These are phyloP conservation scores for Argyresthia goedartella DNA, from an alignment of 2,888 invertebrate species.

Conservation along the genomic window DNA sequence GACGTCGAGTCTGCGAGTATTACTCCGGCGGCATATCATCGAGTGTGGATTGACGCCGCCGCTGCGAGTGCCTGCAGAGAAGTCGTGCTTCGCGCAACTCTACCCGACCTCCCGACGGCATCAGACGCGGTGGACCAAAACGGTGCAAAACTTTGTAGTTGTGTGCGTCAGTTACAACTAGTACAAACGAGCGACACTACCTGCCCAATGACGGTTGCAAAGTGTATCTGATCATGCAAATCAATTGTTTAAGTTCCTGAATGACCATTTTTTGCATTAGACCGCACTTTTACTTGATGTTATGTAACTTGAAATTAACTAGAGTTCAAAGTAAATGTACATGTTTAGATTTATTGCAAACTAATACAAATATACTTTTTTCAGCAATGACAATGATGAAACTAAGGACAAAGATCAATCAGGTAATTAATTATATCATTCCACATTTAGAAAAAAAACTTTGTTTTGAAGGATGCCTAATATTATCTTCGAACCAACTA, in stretches of 20 bases:
- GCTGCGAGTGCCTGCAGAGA: not conserved
- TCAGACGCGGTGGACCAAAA: constrained; percentile 24
- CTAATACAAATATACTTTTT: constrained; percentile 25
- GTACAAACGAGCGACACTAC: too few relatives aligned
- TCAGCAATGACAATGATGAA: constrained; percentile 48
- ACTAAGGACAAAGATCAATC: constrained; percentile 48
- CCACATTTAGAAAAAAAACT: not conserved
- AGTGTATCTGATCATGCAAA: too few relatives aligned
- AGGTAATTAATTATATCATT: constrained; percentile 26
- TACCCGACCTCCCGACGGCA: constrained; percentile 2
- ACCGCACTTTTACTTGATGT: too few relatives aligned
- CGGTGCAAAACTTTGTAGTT: constrained; percentile 72
- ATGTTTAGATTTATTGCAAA: not conserved
- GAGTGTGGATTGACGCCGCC: constrained; percentile 4
- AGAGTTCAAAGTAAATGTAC: too few relatives aligned
- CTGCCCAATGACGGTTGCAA: too few relatives aligned
- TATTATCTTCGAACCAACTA: not conserved
- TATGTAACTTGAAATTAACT: too few relatives aligned
- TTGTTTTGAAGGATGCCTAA: too few relatives aligned
- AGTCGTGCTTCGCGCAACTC: not conserved
- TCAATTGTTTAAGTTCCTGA: too few relatives aligned
- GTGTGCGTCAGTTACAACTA: constrained; percentile 10
- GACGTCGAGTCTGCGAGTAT: not conserved
- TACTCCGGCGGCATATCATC: constrained; percentile 5
- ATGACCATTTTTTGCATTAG: too few relatives aligned